phyloP scores from a whole-genome alignment of 2,888 invertebrate species.

The Cynaeus angustus region DNA sequence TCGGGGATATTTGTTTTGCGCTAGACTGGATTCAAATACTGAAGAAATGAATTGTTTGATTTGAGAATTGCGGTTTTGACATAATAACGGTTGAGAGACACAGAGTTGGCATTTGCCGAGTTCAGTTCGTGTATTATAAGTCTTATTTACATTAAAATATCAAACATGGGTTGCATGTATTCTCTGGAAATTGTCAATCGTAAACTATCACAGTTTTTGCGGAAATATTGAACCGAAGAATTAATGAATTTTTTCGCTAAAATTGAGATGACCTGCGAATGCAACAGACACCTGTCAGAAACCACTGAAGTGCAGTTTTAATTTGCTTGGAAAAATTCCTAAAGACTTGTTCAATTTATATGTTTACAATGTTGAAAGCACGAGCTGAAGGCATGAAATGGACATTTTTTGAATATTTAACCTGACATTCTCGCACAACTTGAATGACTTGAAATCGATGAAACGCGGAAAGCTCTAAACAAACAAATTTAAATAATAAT shows the following conservation, averaged over 20 bases:
- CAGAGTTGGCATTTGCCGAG: neutral
- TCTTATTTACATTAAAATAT: no score
- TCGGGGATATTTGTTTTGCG: slow-evolving; percentile 29
- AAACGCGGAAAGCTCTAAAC: slow-evolving; percentile 17
- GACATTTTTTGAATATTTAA: slow-evolving; percentile 37
- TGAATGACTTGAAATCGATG: slow-evolving; percentile 21
- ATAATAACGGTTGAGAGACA: neutral
- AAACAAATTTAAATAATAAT: slow-evolving; percentile 32
- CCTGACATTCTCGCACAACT: slow-evolving; percentile 18
- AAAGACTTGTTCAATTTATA: slow-evolving; percentile 22
- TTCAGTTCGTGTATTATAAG: no score
- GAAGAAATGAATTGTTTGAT: slow-evolving; percentile 19
- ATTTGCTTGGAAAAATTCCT: neutral
- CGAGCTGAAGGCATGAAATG: slow-evolving; percentile 38
- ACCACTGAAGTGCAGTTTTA: neutral
- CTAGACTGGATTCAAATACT: slow-evolving; percentile 12
- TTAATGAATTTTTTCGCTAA: no score
- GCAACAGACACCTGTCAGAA: no score
- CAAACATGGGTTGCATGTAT: no score
- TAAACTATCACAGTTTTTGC: no score
- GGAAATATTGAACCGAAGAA: no score
- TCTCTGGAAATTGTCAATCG: no score
- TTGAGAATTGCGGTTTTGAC: slow-evolving; percentile 5
- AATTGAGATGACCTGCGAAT: no score
- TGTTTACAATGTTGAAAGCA: slow-evolving; percentile 18